Base-by-base conservation (phyloP, 2,797 vertebrate genomes). In the Sphenopsis melanotis region DNA sequence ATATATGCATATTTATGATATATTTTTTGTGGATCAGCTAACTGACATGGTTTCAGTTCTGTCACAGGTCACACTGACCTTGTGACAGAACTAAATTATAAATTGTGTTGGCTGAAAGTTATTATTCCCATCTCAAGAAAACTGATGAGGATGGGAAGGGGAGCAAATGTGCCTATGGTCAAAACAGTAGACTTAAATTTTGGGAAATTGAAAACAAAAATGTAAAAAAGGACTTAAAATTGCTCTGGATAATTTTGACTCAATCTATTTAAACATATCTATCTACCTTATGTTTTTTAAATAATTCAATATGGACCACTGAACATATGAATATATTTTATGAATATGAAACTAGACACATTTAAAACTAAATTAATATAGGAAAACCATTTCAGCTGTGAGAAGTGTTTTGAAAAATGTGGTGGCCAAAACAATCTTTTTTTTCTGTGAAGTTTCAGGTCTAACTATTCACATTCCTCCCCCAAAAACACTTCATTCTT, bases 101-200 rank as follows among this genome's bases (percentile, higher is more conserved):
- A 52, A 49, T 24, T 64, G 3, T 10, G 6, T 22, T 66, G 8
- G 8, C 41, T 86, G 14, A 41, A 64, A 75, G 47, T 55, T 47
- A 23, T 21, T 49, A 22, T 24, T 85, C 30, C 10, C 22, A 6
- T 26, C 57, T 64, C 19, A 50, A 20, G 36, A 69, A 61, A 84
- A 82, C 30, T 49, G 19, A 64, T 4, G 1, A 5, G 10, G 1
- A 9, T 49, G 10, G 8, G 11, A 39, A 8, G 8, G 4, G 6
- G 8, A 69, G 22, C 5, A 57, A 41, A 49, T 23, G 18, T 3
- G 6, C 6, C 6, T 41, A 4, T 12, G 12, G 57, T 59, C 18
- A 78, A 75, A 72, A 55, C 10, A 26, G 12, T 29, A 29, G 7
- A 82, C 21, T 37, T 60, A 56, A 56, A 80, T 60, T 55, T 81